Evolutionary conservation across 2,113 vertebrate genomes (phyloP), one percentile per base, ranked within the genome.

Genomic region (Callipepla californica): DNA sequence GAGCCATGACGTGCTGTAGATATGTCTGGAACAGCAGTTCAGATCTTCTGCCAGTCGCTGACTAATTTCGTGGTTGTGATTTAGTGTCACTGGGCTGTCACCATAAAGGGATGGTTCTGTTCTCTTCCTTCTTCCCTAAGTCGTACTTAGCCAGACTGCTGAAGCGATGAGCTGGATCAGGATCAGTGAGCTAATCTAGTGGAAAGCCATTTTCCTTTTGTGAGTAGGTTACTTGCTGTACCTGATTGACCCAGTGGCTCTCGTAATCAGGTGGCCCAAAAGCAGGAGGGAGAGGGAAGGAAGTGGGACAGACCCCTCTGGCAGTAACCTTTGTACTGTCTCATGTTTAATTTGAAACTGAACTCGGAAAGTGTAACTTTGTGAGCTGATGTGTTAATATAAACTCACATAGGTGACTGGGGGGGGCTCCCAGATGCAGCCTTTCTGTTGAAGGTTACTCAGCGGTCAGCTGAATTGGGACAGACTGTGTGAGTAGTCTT

Each of bases 241-340:
- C 7, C 16, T 0, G 30, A 6, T 7, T 70, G 25, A 34, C 32
- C 6, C 8, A 68, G 4, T 2, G 6, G 40, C 25, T 44, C 16
- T 59, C 55, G 25, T 20, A 16, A 26, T 82, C 0, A 0, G 5
- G 34, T 51, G 34, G 74, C 42, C 28, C 3, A 3, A 63, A 80
- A 75, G 36, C 36, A 55, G 57, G 55, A 80, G 6, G 3, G 23
- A 21, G 3, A 38, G 11, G 50, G 23, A 87, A 34, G 23, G 15
- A 38, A 42, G 21, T 57, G 76, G 42, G 47, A 20, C 28, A 57
- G 44, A 79, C 15, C 3, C 15, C 8, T 79, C n/a, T 81, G 70
- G 11, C 16, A 75, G 62, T 44, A 89, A 48, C 66, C 18, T 86
- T 55, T 45, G 4, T 63, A 15, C 12, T 67, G 36, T 36, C 15